A percentile compares a stretch with the other conserved stretches of the same genome.
Evolutionary conservation across 2,113 vertebrate genomes (phyloP).

Genomic region (Rhineura floridana): DNA sequence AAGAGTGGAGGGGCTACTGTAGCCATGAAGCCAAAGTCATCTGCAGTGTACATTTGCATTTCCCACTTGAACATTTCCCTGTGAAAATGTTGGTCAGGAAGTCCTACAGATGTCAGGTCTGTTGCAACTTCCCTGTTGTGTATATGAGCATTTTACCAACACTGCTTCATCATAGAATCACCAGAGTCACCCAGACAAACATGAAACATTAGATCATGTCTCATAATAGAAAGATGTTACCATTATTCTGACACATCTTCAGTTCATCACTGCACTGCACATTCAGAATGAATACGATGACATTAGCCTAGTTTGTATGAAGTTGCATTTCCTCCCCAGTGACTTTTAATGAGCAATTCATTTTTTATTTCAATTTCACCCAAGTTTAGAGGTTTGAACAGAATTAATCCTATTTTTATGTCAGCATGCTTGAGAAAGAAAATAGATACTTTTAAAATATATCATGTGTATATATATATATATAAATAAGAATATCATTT

Average conservation of each 20-base stretch:
- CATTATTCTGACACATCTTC: not conserved
- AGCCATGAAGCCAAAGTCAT: not conserved
- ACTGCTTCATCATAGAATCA: not conserved
- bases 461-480: not conserved
- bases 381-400: not conserved
- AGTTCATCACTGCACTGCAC: not conserved
- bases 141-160: not conserved
- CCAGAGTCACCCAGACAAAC: not conserved
- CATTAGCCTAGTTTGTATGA: not conserved
- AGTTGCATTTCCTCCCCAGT: not conserved
- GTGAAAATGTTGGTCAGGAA: not conserved
- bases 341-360: not conserved
- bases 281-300: not conserved
- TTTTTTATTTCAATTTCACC: rapidly evolving
- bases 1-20: too few species aligned
- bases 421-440: not conserved
- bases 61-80: not conserved
- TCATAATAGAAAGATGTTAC: not conserved
- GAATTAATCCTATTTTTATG: not conserved
- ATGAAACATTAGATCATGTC: rapidly evolving
- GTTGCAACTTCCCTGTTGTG: not conserved
- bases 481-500: not conserved
- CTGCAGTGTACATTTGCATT: not conserved
- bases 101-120: not conserved
- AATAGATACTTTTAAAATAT: too few species aligned